phyloP scores from a whole-genome alignment of 2,888 invertebrate species.

The Rosalia funebris region DNA sequence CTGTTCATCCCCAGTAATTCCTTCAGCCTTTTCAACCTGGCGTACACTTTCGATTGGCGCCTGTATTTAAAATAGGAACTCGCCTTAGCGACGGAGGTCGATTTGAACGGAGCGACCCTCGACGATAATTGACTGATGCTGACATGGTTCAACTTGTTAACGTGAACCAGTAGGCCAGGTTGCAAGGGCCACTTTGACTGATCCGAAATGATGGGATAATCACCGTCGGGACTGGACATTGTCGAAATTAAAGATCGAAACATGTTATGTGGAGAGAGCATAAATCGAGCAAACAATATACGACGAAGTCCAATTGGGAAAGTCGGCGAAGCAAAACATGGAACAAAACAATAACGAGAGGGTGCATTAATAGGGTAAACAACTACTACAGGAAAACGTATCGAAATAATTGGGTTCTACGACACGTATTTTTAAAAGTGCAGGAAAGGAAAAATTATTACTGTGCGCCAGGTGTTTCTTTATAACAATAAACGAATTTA shows the following conservation, averaged over 20 bases:
- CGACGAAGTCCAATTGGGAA: constrained; percentile 37
- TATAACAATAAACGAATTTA: too few relatives aligned
- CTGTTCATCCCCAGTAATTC: constrained; percentile 56
- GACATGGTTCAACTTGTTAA: constrained; percentile 82
- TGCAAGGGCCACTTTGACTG: constrained; percentile 84
- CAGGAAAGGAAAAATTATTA: constrained; percentile 25
- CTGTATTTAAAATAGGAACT: constrained; percentile 52
- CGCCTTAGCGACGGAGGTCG: constrained; percentile 46
- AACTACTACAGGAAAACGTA: constrained; percentile 33
- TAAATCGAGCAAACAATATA: constrained; percentile 34
- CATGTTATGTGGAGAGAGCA: constrained; percentile 29
- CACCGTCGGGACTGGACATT: constrained; percentile 65
- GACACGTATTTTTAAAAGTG: constrained; percentile 9
- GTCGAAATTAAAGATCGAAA: constrained; percentile 1
- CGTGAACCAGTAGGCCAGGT: constrained; percentile 88
- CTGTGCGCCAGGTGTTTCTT: constrained; percentile 24
- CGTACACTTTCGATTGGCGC: constrained; percentile 58
- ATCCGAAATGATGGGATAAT: constrained; percentile 56
- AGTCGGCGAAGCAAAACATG: constrained; percentile 50
- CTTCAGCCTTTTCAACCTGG: constrained; percentile 58
- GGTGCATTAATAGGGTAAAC: constrained; percentile 44
- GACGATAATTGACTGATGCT: constrained; percentile 57
- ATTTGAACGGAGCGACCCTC: constrained; percentile 52
- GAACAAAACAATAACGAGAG: constrained; percentile 46
- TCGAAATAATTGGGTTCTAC: constrained; percentile 26